A percentile compares a stretch with the other conserved stretches of the same genome.
Evolutionary conservation across 2,888 invertebrate genomes (phyloP).

Genomic region (Drosophila fungiperda): DNA sequence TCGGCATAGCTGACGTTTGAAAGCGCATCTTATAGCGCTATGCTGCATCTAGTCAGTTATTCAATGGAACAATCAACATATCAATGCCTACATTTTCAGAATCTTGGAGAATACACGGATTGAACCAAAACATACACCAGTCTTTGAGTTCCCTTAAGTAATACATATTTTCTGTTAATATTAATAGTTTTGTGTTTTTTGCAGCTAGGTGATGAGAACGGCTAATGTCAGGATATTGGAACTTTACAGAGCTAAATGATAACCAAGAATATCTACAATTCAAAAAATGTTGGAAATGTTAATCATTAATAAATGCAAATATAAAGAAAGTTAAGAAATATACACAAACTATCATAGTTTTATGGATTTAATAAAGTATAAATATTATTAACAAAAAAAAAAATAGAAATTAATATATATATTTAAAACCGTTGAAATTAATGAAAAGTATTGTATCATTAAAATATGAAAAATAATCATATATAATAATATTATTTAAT

Average conservation of each 20-base stretch:
- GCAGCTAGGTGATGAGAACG: conserved; percentile 2
- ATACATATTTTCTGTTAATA: background rate
- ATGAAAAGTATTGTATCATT: background rate
- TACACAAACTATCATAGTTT: background rate
- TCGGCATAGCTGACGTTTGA: conserved; percentile 85
- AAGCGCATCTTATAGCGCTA: conserved; percentile 82
- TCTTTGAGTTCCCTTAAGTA: background rate
- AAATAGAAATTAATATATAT: background rate
- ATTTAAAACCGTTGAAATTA: background rate
- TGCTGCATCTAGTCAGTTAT: conserved; percentile 86
- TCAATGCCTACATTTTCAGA: background rate
- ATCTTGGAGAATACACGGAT: background rate
- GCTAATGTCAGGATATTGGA: background rate
- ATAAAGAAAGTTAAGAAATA: background rate
- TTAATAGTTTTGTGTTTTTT: conserved; percentile 5
- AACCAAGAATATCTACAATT: background rate
- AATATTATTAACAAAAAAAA: background rate
- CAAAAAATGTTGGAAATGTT: background rate
- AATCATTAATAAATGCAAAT: background rate
- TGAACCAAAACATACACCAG: too few relatives aligned
- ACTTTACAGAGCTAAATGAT: background rate
- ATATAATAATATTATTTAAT: background rate
- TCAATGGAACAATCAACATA: conserved; percentile 82
- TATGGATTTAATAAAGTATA: background rate
- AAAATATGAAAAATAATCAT: background rate